Evolutionary conservation across 2,888 invertebrate species (phyloP), one percentile per base, ranked within the genome.

Genomic region (Colostygia pectinataria): DNA sequence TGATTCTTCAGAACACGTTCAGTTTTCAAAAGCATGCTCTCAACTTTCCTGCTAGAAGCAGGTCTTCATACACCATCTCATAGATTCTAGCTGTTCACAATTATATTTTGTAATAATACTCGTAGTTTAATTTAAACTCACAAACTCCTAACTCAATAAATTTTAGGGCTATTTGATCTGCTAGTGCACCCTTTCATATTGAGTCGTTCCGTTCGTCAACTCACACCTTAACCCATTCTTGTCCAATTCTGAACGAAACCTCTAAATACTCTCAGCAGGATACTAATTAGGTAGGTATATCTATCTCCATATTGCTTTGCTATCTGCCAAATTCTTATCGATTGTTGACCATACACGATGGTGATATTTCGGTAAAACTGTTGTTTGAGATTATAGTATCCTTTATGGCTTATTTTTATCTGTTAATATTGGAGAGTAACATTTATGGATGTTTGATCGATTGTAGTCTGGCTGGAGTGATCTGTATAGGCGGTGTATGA

Each of bases 351-450:
- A 47, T 12, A 32, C 56, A 55, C 49, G 42, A 53, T 55, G 48
- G 55, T 57, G 47, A 33, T 63, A 55, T 73, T 73, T 68, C 64
- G 64, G 63, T 69, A 56, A 70, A 66, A 63, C 66, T 62, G 55
- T 71, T 72, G 71, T 61, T 65, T 51, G 71, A 74, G 78, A 80
- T 77, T 76, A 71, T 69, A 68, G 61, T 65, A 66, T 69, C 60
- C 77, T 80, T 80, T 82, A n/a, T 68, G 69, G 72, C 68, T 76
- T 66, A 68, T 56, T 65, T 27, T 80, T 85, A 85, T 84, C 83
- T 63, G 86, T 84, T 85, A 85, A 80, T 25, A 61, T 59, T 57
- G 60, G 66, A 58, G 64, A 61, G 61, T 67, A 59, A 56, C 4
- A 18, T 6, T 20, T 4, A 5, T 61, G 61, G 66, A 71, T 68